These are phyloP conservation scores for Catagonus wagneri DNA, from an alignment of 2,113 vertebrate species.

Conservation along the genomic window DNA sequence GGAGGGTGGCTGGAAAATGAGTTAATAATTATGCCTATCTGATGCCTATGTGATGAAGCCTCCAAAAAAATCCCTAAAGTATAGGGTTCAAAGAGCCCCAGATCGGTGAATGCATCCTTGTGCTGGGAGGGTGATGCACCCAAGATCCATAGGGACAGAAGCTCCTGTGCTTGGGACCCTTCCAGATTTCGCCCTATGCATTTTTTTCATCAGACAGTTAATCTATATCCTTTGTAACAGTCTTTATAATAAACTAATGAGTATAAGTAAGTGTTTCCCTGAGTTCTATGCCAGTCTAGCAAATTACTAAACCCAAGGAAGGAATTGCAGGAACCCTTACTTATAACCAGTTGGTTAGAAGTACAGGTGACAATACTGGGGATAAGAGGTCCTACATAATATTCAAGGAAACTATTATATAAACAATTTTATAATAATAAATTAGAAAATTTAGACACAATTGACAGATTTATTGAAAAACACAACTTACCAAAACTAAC, in stretches of 20 bases:
- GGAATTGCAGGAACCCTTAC: neutral
- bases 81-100: neutral
- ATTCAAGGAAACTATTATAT: neutral
- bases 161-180: neutral
- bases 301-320: neutral
- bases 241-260: neutral
- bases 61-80: neutral
- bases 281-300: neutral
- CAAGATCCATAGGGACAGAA: neutral
- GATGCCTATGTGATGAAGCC: neutral
- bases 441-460: neutral
- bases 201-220: neutral
- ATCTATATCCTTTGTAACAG: neutral
- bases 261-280: neutral
- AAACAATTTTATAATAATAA: neutral
- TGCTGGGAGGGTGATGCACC: neutral
- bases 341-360: neutral
- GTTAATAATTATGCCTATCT: neutral
- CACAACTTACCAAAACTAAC: constrained; percentile 1
- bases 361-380: neutral
- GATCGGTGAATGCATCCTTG: neutral
- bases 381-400: neutral
- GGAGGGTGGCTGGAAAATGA: neutral
- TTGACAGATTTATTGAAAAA: constrained; percentile 20
- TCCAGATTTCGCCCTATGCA: neutral